Evolutionary conservation across 2,888 invertebrate species (phyloP), one percentile per base, ranked within the genome.

Genomic region (Phortica magna): DNA sequence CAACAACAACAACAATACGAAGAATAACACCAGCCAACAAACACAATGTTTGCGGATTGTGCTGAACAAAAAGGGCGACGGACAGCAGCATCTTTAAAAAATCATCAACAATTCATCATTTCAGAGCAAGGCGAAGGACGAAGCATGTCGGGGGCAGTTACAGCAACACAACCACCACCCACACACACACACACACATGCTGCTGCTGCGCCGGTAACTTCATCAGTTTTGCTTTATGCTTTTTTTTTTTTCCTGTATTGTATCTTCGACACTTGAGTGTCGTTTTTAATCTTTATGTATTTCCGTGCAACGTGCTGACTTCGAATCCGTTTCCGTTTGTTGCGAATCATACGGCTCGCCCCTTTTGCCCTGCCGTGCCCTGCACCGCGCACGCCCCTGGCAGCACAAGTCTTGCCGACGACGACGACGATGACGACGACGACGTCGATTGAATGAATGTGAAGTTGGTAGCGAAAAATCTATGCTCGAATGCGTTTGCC

Each of bases 61-160:
- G 61, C 61, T 0, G 10, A 71, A 71, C 70, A 71, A 71, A 22
- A 53, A 31, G 55, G 22, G 59, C n/a, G n/a, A 67, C n/a, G 31
- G 53, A 6, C 74, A 73, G 80, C 80, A 87, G 84, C 89, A 90
- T 89, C 90, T 89, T 89, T 89, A 89, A 90, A 89, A 88, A 90
- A 90, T 90, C 89, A 90, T 90, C 90, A 86, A 84, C 89, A 90
- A 90, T 90, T 89, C 90, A 90, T 90, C 90, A 90, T 87, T 79
- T 75, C n/a, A n/a, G 81, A 61, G 76, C 74, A 64, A 39, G 72
- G 59, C 61, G 74, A 72, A 70, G 78, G 59, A 57, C 1, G 31
- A 7, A 75, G 77, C 72, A 83, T 82, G 82, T 83, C 80, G 80
- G 81, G 78, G 83, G 77, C 82, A 79, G 79, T 79, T 79, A 79